Evolutionary conservation across 2,888 invertebrate genomes (phyloP).

Genomic region (Sphinx pinastri): DNA sequence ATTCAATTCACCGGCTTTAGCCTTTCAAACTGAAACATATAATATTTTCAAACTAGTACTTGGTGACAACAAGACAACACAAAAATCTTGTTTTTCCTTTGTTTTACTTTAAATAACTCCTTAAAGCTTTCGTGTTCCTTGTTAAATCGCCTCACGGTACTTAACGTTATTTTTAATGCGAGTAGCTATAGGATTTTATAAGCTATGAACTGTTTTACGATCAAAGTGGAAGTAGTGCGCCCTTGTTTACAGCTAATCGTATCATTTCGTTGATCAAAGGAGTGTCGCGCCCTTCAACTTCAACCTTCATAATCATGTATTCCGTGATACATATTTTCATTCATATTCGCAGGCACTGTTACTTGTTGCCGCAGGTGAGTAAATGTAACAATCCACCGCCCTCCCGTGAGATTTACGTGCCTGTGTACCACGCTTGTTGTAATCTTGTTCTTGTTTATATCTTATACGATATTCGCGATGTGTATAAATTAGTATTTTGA

Average conservation of each 20-base stretch:
- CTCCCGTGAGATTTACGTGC: background rate
- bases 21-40: no score
- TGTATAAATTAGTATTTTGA: background rate
- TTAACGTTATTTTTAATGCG: background rate
- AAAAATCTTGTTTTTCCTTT: no score
- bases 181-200: background rate
- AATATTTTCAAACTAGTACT: no score
- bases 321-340: background rate
- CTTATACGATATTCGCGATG: background rate
- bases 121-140: background rate
- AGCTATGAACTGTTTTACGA: background rate
- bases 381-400: background rate
- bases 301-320: slow-evolving; percentile 1
- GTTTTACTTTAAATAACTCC: no score
- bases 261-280: background rate
- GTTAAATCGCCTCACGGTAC: background rate
- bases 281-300: background rate
- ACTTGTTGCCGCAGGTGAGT: background rate
- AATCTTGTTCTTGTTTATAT: background rate
- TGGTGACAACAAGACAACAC: no score
- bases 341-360: slow-evolving; percentile 12
- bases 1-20: no score
- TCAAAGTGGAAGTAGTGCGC: background rate
- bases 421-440: background rate
- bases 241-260: slow-evolving; percentile 1